phyloP scores from a whole-genome alignment of 2,797 vertebrate genomes.

The Adrianichthys oophorus region DNA sequence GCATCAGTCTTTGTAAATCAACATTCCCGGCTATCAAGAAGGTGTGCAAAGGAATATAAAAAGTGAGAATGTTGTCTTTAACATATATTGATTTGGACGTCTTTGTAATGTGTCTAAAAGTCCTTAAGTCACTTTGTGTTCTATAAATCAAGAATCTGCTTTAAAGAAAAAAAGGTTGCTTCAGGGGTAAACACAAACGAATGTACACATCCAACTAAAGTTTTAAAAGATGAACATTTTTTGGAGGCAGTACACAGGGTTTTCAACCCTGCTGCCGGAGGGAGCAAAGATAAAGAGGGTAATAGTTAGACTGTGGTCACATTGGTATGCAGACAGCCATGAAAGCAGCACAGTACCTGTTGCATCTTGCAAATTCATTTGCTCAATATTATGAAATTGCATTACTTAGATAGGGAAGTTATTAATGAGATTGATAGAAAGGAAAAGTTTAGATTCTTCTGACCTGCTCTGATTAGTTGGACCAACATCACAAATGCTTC shows the following conservation, averaged over 20 bases:
- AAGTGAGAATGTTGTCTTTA: constrained; percentile 24
- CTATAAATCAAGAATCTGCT: constrained; percentile 43
- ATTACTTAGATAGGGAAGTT: constrained; percentile 57
- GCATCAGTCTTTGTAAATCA: constrained; percentile 49
- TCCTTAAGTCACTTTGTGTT: constrained; percentile 5
- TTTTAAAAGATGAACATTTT: constrained; percentile 53
- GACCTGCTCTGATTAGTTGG: background rate
- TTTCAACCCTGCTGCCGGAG: constrained; percentile 76
- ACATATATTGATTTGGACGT: background rate
- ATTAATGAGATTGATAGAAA: constrained; percentile 14
- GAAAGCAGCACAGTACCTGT: constrained; percentile 78
- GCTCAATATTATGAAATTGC: constrained; percentile 78
- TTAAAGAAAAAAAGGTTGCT: constrained; percentile 61
- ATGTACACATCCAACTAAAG: constrained; percentile 66
- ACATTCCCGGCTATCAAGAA: constrained; percentile 14
- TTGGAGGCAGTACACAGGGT: constrained; percentile 77
- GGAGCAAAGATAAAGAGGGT: constrained; percentile 77
- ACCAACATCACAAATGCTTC: no score
- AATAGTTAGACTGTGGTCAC: constrained; percentile 83
- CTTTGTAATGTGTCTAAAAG: background rate
- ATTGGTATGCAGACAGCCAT: constrained; percentile 83
- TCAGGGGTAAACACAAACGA: constrained; percentile 79
- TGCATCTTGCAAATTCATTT: constrained; percentile 84
- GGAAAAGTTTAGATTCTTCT: background rate
- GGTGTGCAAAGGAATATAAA: constrained; percentile 12